Percentiles rank a stretch among this genome's conserved stretches.
Evolutionary conservation across 92 coral and sea anemone species (phyloP).

Genomic region (Parazoanthus darwini): DNA sequence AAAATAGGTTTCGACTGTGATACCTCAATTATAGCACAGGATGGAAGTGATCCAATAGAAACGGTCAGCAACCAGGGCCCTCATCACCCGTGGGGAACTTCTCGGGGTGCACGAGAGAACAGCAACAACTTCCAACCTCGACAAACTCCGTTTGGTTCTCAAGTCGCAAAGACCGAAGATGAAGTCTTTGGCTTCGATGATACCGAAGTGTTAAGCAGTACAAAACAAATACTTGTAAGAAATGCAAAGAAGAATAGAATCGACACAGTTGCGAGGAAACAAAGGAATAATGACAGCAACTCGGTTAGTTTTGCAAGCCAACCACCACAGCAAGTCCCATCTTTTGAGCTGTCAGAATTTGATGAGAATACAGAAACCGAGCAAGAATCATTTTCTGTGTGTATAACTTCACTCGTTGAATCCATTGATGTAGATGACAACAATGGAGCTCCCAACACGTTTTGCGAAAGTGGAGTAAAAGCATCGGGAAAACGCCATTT

Average conservation of each 20-base stretch:
- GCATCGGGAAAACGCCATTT: not conserved
- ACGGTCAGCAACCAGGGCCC: not conserved
- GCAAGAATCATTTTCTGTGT: conserved; percentile 30
- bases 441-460: not conserved
- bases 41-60: not conserved
- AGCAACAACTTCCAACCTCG: not conserved
- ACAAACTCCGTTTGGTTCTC: not conserved
- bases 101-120: not conserved
- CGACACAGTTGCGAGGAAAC: conserved; percentile 7
- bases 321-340: not conserved
- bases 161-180: not conserved
- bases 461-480: not conserved
- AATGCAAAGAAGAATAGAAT: conserved; percentile 14
- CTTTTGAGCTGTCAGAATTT: conserved; percentile 34
- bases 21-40: not conserved
- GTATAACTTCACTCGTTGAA: conserved; percentile 23
- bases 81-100: not conserved
- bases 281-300: not conserved
- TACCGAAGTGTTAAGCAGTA: not conserved
- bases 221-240: conserved; percentile 8
- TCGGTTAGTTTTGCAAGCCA: not conserved
- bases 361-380: conserved; percentile 2
- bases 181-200: conserved; percentile 5
- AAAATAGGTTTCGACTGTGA: not conserved
- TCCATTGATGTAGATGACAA: conserved; percentile 16